Conservation (phyloP, 2,113 vertebrate species). For the Pionites leucogaster region DNA sequence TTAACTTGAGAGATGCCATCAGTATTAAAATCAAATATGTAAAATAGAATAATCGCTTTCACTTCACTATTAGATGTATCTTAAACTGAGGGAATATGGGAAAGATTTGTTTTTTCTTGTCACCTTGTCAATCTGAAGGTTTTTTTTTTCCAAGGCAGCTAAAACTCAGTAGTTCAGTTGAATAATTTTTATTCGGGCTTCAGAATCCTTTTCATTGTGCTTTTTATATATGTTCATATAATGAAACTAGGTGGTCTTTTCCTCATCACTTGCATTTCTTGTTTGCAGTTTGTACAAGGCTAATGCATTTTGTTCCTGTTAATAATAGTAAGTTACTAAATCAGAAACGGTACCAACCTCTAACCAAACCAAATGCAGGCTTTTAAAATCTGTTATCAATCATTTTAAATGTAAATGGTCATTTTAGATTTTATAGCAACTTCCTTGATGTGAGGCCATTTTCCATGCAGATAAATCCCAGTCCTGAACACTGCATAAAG, state of each 20-base stretch:
- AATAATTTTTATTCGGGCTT: neutral
- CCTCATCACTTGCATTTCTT: neutral
- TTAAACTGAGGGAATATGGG: neutral
- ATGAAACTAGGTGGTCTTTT: neutral
- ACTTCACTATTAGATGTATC: neutral
- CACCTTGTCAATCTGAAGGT: constrained; percentile 5
- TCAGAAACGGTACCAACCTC: neutral
- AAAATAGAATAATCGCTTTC: neutral
- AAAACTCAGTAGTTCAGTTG: neutral
- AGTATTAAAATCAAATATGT: constrained; percentile 46
- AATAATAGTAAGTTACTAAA: neutral
- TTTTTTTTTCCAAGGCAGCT: neutral
- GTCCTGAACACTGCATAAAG: neutral
- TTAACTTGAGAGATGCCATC: neutral
- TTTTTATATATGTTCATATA: neutral
- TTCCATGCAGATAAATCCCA: neutral
- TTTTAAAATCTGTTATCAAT: neutral
- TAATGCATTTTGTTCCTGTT: neutral
- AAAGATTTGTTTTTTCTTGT: constrained; percentile 27
- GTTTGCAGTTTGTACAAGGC: neutral
- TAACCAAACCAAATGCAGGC: neutral
- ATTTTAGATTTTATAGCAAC: neutral
- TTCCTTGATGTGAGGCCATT: neutral
- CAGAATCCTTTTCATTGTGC: neutral
- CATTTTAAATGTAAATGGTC: neutral